phyloP scores from a whole-genome alignment of 2,888 invertebrate species.

The Metellina segmentata region DNA sequence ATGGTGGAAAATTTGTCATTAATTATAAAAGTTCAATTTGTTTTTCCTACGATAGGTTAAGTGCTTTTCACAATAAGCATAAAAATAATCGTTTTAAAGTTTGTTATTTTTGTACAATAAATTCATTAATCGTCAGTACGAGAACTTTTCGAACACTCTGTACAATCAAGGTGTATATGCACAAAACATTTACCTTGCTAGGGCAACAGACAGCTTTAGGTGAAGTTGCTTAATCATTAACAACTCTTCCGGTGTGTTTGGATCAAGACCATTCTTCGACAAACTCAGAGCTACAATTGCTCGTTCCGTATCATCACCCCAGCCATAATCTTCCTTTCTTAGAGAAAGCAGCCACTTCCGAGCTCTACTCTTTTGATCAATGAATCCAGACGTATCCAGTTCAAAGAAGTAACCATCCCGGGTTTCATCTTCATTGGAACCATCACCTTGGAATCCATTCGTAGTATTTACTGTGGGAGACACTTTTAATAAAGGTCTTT shows the following conservation, averaged over 20 bases:
- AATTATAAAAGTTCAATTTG: no score
- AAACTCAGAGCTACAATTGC: slow-evolving; percentile 33
- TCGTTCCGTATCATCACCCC: slow-evolving; percentile 51
- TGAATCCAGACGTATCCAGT: background rate
- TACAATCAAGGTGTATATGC: no score
- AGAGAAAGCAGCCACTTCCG: slow-evolving; percentile 28
- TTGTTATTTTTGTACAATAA: no score
- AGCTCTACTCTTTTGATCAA: background rate
- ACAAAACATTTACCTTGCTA: slow-evolving; percentile 30
- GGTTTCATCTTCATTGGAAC: background rate
- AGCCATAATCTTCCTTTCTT: slow-evolving; percentile 38
- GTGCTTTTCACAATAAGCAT: no score
- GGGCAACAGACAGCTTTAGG: slow-evolving; percentile 18
- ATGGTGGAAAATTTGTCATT: no score
- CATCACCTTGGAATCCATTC: background rate
- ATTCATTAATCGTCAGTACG: no score
- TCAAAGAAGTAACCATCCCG: background rate
- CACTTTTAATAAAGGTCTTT: no score
- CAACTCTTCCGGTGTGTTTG: background rate
- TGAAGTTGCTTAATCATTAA: slow-evolving; percentile 51
- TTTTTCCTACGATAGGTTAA: no score
- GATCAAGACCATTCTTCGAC: no score
- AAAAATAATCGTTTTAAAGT: no score
- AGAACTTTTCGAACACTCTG: no score
- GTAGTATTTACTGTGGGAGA: no score